Base-by-base conservation (phyloP, 2,113 vertebrate species). In the Chaetodon trifascialis region DNA sequence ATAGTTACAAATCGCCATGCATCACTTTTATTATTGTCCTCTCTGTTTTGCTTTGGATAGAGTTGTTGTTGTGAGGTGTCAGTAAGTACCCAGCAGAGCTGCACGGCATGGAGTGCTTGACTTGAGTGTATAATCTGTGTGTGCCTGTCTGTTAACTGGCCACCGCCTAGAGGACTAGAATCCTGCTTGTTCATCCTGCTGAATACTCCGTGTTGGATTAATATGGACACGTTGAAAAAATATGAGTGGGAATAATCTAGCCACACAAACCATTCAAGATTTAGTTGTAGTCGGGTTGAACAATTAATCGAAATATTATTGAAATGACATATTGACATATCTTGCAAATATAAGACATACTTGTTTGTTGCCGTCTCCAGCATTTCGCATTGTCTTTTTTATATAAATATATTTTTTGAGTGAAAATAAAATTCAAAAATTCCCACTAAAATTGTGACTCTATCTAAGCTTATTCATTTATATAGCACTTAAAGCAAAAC, bases 61-160 rank as follows among this genome's bases (percentile, higher is more conserved):
- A 94, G 79, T 91, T 94, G 94, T 94, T 95, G 92, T 92, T 96
- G 95, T 93, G 95, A 95, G 91, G 91, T 95, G 90, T 95, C 95
- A 93, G 95, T 96, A 95, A 96, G 95, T 96, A 96, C 84, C 54
- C 79, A 25, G 73, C 75, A 82, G 83, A 81, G 34, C 73, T 93
- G 93, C 93, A 94, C 63, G 81, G 88, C 7, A 74, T 93, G 93
- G 77, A 81, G 76, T 90, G 88, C 25, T 79, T 84, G 49, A 52
- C 73, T 69, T 76, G 76, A 80, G 73, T 60, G 65, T 77, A 16
- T 52, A 5, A 19, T 76, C 51, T 73, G 23, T 76, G 79, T 85
- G 77, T 88, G 87, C 58, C 63, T 88, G 80, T 85, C 70, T 84
- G 79, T 80, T 81, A 82, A 89, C 82, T 7, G 30, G 64, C 59